Conservation (phyloP, 2,797 vertebrate genomes). For the Chloroceryle amazona region DNA sequence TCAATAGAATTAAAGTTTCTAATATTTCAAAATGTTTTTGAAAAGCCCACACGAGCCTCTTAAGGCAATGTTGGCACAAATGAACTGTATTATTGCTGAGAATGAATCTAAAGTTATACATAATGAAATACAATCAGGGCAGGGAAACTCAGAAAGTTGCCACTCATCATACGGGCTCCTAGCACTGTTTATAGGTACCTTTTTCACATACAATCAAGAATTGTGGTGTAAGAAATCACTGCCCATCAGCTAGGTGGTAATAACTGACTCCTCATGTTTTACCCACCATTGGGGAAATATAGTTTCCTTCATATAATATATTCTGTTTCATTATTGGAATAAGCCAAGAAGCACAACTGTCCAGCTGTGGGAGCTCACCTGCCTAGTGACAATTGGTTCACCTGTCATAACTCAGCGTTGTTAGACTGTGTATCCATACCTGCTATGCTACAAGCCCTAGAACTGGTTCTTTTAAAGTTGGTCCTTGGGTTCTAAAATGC, state of each 20-base stretch:
- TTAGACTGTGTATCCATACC: neutral
- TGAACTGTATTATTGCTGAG: neutral
- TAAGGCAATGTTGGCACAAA: neutral
- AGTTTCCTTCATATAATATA: neutral
- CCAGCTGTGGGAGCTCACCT: constrained; percentile 39
- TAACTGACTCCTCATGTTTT: neutral
- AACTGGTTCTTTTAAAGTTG: neutral
- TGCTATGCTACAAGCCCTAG: neutral
- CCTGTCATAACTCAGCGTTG: neutral
- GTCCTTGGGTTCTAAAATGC: neutral
- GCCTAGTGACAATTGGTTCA: constrained; percentile 3
- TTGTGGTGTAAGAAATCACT: neutral
- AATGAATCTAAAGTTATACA: neutral
- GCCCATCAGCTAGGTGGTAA: constrained; percentile 6
- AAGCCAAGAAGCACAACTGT: neutral
- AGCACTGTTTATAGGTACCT: neutral
- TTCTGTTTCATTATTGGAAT: constrained; percentile 12
- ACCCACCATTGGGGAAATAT: neutral
- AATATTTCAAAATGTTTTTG: neutral
- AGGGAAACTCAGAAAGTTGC: neutral
- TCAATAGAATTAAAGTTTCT: neutral
- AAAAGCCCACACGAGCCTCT: neutral
- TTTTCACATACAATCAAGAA: neutral
- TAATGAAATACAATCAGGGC: neutral
- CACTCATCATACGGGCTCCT: neutral